phyloP scores from a whole-genome alignment of 2,888 invertebrate species.

The Eupithecia subumbrata region DNA sequence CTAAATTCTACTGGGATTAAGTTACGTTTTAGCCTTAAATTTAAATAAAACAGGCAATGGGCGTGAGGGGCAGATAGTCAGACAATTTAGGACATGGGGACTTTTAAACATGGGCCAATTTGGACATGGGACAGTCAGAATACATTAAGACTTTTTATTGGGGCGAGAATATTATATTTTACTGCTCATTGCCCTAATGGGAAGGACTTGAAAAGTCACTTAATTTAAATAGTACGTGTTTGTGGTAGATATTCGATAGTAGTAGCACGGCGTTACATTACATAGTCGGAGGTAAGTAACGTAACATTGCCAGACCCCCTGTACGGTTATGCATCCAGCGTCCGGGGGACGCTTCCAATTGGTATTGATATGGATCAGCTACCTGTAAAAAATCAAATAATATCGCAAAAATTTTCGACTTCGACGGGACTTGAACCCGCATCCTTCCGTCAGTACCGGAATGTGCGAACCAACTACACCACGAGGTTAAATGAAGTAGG shows the following conservation, averaged over 20 bases:
- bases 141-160: not conserved
- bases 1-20: constrained; percentile 1
- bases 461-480: too few relatives aligned
- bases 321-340: too few relatives aligned
- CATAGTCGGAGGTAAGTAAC: too few relatives aligned
- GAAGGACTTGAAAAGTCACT: not conserved
- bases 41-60: constrained; percentile 26
- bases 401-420: too few relatives aligned
- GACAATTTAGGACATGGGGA: not conserved
- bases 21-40: not conserved
- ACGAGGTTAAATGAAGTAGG: too few relatives aligned
- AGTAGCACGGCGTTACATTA: not conserved
- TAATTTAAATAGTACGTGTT: too few relatives aligned
- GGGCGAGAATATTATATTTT: not conserved
- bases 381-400: too few relatives aligned
- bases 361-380: too few relatives aligned
- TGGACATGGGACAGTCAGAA: not conserved
- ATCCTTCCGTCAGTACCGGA: too few relatives aligned
- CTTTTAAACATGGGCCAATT: not conserved
- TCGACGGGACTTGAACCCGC: too few relatives aligned
- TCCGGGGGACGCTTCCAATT: too few relatives aligned
- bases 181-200: not conserved
- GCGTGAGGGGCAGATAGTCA: constrained; percentile 11
- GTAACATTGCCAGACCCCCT: too few relatives aligned
- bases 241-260: not conserved